phyloP scores from a whole-genome alignment of 2,113 vertebrate species.

The Lonchura striata region DNA sequence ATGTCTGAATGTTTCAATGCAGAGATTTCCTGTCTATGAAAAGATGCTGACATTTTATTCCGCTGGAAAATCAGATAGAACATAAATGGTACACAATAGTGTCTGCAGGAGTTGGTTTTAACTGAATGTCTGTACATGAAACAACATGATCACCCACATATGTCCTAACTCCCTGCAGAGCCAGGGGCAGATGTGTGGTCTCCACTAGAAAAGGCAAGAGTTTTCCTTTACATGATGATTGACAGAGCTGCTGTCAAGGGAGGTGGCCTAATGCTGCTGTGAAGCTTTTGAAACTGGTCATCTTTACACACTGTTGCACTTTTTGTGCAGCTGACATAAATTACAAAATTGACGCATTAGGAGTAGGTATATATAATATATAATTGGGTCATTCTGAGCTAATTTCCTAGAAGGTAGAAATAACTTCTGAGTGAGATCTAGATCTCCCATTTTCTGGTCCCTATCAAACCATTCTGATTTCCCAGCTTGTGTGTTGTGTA shows the following conservation, averaged over 20 bases:
- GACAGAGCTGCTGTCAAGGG: neutral
- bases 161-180: neutral
- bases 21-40: neutral
- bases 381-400: neutral
- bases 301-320: neutral
- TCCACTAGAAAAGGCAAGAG: neutral
- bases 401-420: neutral
- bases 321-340: neutral
- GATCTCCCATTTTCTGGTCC: neutral
- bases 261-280: neutral
- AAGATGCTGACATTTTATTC: neutral
- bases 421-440: neutral
- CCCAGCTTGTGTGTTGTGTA: neutral
- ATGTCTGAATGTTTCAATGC: neutral
- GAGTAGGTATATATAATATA: neutral
- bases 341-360: neutral
- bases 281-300: neutral
- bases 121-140: neutral
- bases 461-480: fast-evolving
- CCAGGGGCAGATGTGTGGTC: neutral
- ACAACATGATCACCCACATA: fast-evolving
- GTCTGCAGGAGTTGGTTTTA: neutral
- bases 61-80: neutral
- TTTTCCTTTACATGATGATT: neutral
- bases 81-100: neutral